A percentile compares a stretch with the other conserved stretches of the same genome.
Evolutionary conservation across 2,797 vertebrate genomes (phyloP).

Genomic region (Cossypha niveicapilla): DNA sequence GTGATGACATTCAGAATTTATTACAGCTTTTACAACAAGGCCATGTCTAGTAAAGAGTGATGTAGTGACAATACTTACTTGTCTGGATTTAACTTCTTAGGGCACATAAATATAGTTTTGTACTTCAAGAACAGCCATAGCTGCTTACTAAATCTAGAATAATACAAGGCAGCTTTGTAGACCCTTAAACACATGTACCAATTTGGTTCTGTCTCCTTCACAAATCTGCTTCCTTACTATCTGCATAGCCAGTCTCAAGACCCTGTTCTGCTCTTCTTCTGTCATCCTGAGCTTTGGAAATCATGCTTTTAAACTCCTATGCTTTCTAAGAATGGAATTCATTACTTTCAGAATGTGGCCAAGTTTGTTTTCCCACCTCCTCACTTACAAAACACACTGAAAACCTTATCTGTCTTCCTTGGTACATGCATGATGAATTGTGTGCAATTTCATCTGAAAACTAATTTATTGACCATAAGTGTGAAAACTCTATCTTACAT

Average conservation of each 20-base stretch:
- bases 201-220: background rate
- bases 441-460: background rate
- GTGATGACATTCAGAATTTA: slow-evolving; percentile 35
- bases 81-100: slow-evolving; percentile 30
- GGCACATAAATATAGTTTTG: slow-evolving; percentile 25
- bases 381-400: background rate
- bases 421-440: background rate
- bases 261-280: background rate
- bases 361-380: background rate
- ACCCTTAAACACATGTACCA: slow-evolving; percentile 40
- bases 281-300: background rate
- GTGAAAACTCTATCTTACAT: background rate
- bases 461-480: background rate
- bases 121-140: background rate
- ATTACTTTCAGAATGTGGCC: background rate
- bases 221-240: background rate
- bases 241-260: background rate
- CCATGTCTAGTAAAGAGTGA: slow-evolving; percentile 35
- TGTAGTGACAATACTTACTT: slow-evolving; percentile 49
- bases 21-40: slow-evolving; percentile 39
- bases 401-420: background rate
- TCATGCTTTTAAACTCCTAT: background rate
- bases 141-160: slow-evolving; percentile 44
- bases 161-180: slow-evolving; percentile 52
- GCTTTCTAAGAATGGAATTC: background rate